phyloP scores from a whole-genome alignment of 2,797 vertebrate genomes.

The Calcarius lapponicus region DNA sequence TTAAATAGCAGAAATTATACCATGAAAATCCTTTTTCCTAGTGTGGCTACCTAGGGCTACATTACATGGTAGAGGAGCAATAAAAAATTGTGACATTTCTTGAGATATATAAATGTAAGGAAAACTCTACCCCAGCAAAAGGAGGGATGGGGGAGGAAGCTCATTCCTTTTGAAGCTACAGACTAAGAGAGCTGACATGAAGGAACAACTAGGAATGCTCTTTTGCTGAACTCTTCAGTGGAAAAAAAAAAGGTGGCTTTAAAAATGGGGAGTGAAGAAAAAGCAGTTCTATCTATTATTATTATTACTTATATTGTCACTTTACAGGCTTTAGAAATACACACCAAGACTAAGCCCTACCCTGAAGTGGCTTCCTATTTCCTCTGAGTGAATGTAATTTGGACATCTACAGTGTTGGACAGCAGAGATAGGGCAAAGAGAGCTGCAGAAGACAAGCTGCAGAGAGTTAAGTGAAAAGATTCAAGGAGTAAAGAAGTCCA shows the following conservation, averaged over 20 bases:
- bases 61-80: conserved; percentile 20
- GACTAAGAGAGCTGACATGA: neutral
- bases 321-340: neutral
- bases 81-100: conserved; percentile 47
- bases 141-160: neutral
- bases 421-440: neutral
- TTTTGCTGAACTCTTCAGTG: neutral
- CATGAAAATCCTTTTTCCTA: neutral
- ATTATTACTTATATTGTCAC: neutral
- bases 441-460: neutral
- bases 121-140: neutral
- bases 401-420: neutral
- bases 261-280: conserved; percentile 12
- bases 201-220: neutral
- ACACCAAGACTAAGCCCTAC: neutral
- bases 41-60: conserved; percentile 8
- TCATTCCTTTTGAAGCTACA: conserved; percentile 35
- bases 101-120: neutral
- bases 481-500: neutral
- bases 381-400: neutral
- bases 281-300: neutral
- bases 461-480: neutral
- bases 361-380: neutral
- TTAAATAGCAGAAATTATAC: conserved; percentile 17
- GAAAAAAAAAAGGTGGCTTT: neutral